Percentiles rank a stretch among this genome's conserved stretches.
Evolutionary conservation across 2,113 vertebrate genomes (phyloP).

Genomic region (Chaenocephalus aceratus): DNA sequence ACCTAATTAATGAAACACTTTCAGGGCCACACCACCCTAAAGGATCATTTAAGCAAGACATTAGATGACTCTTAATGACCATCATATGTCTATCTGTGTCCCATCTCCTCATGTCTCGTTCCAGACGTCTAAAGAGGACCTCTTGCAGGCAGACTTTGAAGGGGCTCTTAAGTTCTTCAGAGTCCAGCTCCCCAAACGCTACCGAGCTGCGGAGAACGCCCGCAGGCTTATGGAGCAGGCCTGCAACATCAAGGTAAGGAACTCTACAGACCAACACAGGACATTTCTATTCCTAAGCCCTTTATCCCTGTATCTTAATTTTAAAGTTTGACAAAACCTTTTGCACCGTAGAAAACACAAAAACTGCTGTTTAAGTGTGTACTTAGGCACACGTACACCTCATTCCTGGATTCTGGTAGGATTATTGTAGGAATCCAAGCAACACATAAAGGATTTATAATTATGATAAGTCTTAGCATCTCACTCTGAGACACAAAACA

Average conservation of each 20-base stretch:
- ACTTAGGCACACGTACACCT: neutral
- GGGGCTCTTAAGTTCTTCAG: conserved; percentile 98
- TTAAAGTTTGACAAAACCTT: neutral
- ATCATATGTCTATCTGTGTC: conserved; percentile 1
- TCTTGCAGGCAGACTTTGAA: conserved; percentile 98
- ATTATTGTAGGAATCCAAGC: neutral
- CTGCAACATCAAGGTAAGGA: conserved; percentile 96
- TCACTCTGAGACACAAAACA: conserved; percentile 18
- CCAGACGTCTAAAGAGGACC: conserved; percentile 98
- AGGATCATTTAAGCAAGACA: neutral
- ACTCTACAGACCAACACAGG: neutral
- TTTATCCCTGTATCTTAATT: neutral
- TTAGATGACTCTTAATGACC: neutral
- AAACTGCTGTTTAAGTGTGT: neutral
- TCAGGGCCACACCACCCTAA: neutral
- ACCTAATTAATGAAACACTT: neutral
- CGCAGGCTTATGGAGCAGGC: conserved; percentile 97
- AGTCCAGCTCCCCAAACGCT: conserved; percentile 97
- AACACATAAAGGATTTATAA: conserved; percentile 7
- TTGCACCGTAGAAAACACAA: neutral
- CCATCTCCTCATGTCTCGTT: conserved; percentile 19
- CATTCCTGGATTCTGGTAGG: neutral
- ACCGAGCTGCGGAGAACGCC: conserved; percentile 97
- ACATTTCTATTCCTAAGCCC: neutral
- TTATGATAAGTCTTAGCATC: neutral